These are phyloP conservation scores for Pyrochroa serraticornis DNA, from an alignment of 2,888 invertebrate genomes.

Conservation along the genomic window DNA sequence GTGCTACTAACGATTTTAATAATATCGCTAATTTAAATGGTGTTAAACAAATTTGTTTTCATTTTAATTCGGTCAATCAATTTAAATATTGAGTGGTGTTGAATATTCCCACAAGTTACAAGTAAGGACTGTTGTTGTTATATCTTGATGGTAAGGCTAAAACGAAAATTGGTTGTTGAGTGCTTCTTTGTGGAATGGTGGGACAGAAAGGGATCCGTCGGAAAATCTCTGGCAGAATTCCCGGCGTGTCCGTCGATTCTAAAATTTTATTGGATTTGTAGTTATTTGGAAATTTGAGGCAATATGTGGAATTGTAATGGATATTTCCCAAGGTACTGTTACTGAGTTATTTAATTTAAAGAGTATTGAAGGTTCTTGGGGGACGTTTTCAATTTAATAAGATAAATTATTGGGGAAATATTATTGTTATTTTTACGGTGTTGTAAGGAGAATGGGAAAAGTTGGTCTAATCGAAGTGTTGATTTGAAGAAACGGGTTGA, in stretches of 20 bases:
- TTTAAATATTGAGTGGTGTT: no score
- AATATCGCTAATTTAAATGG: no score
- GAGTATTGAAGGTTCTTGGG: background rate
- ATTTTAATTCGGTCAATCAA: no score
- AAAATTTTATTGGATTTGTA: slow-evolving; percentile 10
- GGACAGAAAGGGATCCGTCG: slow-evolving; percentile 28
- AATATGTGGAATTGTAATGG: slow-evolving; percentile 16
- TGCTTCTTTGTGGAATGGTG: background rate
- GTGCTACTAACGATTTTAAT: no score
- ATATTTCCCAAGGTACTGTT: slow-evolving; percentile 14
- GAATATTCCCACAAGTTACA: no score
- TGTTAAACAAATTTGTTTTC: no score
- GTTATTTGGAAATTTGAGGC: slow-evolving; percentile 24
- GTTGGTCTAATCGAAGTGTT: slow-evolving; percentile 2
- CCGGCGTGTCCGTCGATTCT: no score
- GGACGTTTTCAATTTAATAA: slow-evolving; percentile 1
- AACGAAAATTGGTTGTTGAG: no score
- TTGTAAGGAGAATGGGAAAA: background rate
- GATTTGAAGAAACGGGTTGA: slow-evolving; percentile 1
- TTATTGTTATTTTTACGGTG: slow-evolving; percentile 5
- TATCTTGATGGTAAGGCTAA: no score
- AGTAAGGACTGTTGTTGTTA: no score
- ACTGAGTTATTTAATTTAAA: slow-evolving; percentile 4
- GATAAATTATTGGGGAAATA: slow-evolving; percentile 3
- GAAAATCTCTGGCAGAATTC: no score